A percentile compares a stretch with the other conserved stretches of the same genome.
These are phyloP conservation scores for Apocrypta bakeri DNA, from an alignment of 1,140 invertebrate genomes.

Conservation along the genomic window DNA sequence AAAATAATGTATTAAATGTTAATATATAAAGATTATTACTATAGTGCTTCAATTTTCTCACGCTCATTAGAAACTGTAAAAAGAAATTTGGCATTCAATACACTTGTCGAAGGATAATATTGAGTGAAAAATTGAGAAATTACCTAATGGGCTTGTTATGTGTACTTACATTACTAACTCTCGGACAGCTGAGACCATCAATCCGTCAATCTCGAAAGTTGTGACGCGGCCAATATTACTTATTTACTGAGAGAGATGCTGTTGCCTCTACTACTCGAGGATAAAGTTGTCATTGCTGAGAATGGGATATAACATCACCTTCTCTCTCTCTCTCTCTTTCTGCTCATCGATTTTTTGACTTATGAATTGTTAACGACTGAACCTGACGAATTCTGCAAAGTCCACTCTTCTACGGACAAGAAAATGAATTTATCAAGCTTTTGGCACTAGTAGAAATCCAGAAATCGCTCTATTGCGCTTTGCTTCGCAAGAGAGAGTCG, in stretches of 20 bases:
- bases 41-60: too few species aligned
- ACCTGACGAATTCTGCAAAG: background rate
- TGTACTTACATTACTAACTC: background rate
- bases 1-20: background rate
- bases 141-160: slow-evolving; percentile 24
- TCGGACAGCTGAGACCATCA: slow-evolving; percentile 14
- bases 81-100: too few species aligned
- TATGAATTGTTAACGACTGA: slow-evolving; percentile 14
- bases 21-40: too few species aligned
- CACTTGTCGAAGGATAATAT: background rate
- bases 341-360: slow-evolving; percentile 26
- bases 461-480: slow-evolving; percentile 2
- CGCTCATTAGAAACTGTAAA: too few species aligned
- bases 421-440: slow-evolving; percentile 38
- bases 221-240: slow-evolving; percentile 22
- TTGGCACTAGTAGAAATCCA: slow-evolving; percentile 3
- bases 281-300: slow-evolving; percentile 10
- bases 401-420: background rate
- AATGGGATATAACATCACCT: background rate
- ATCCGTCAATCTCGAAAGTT: slow-evolving; percentile 29
- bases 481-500: background rate
- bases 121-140: background rate
- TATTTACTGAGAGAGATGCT: slow-evolving; percentile 19
- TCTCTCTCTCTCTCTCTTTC: slow-evolving; percentile 6
- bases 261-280: background rate